phyloP scores from a whole-genome alignment of 1,140 invertebrate genomes.

The Tribolium madens region DNA sequence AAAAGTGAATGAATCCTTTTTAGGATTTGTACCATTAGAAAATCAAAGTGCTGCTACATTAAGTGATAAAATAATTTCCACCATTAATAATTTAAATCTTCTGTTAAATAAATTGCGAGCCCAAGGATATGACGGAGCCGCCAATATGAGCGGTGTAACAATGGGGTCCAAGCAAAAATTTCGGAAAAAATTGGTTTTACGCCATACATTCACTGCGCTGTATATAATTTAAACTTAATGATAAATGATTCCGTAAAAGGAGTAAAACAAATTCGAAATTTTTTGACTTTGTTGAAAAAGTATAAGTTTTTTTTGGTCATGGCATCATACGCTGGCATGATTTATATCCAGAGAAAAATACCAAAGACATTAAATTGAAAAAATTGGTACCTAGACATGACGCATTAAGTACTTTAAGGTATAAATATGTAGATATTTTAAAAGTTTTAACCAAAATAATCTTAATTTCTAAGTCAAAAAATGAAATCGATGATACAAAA shows the following conservation, averaged over 20 bases:
- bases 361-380: too few relatives aligned
- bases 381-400: too few relatives aligned
- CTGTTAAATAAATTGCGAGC: not conserved
- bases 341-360: not conserved
- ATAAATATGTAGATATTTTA: too few relatives aligned
- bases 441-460: too few relatives aligned
- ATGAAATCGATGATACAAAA: too few relatives aligned
- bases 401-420: too few relatives aligned
- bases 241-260: conserved; percentile 1
- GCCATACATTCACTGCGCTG: conserved; percentile 55
- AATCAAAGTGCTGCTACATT: not conserved
- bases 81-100: not conserved
- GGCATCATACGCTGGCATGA: not conserved
- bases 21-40: not conserved
- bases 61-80: not conserved
- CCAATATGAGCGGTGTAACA: conserved; percentile 11
- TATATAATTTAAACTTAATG: conserved; percentile 61
- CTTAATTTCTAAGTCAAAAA: too few relatives aligned
- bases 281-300: too few relatives aligned
- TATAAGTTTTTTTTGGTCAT: too few relatives aligned
- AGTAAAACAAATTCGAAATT: too few relatives aligned
- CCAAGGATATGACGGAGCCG: conserved; percentile 8
- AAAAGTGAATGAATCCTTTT: not conserved
- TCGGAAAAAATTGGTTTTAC: not conserved
- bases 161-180: not conserved